Evolutionary conservation across 2,888 invertebrate species (phyloP).

Genomic region (Bombylius major): DNA sequence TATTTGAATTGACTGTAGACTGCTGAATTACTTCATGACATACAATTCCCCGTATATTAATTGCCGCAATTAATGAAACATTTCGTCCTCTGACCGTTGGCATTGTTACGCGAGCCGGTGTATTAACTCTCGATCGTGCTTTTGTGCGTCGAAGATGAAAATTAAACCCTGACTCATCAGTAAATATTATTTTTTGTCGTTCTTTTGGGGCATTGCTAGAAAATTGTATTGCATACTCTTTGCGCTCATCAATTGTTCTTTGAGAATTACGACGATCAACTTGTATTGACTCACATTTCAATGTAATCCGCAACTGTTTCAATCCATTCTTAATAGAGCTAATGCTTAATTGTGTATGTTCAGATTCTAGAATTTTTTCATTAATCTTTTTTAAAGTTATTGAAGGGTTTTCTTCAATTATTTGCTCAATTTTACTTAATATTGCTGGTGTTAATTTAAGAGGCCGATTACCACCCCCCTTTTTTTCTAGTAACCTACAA

Average conservation of each 20-base stretch:
- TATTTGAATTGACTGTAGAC: background rate
- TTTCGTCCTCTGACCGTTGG: background rate
- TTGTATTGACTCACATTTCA: background rate
- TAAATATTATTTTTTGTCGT: background rate
- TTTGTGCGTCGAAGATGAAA: background rate
- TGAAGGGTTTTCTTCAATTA: constrained; percentile 4
- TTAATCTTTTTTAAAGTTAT: constrained; percentile 1
- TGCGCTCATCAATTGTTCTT: constrained; percentile 1
- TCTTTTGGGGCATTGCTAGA: background rate
- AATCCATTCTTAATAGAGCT: background rate
- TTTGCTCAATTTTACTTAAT: no score
- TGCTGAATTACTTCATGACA: background rate
- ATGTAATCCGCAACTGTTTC: constrained; percentile 1
- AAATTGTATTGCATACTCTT: background rate
- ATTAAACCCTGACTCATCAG: background rate
- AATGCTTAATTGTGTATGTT: constrained; percentile 3
- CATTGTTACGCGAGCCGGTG: background rate
- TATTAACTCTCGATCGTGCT: background rate
- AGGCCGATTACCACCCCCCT: constrained; percentile 1
- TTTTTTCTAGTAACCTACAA: background rate
- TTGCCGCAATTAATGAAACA: background rate
- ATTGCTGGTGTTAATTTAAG: constrained; percentile 3
- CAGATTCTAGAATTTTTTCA: constrained; percentile 1
- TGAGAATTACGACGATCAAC: background rate
- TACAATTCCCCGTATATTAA: background rate